Evolutionary conservation across 2,797 vertebrate species (phyloP), one percentile per base, ranked within the genome.

Genomic region (Alauda arvensis): DNA sequence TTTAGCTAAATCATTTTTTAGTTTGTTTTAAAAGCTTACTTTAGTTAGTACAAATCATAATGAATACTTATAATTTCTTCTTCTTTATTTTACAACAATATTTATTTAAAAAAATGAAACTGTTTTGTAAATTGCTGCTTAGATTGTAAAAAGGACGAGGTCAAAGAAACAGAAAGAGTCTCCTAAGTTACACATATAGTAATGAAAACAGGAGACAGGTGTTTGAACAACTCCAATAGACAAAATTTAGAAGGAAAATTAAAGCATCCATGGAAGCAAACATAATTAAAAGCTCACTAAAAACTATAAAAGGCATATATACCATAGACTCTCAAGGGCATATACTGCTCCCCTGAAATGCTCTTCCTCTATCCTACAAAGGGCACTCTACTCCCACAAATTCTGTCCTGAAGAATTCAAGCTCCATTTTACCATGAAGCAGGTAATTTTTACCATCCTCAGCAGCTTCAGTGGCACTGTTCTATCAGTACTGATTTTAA

Each of bases 141-240:
- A 60, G 39, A 77, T 53, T 57, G 68, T 70, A 17, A 62, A 85
- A 51, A 75, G 57, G 81, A 65, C 9, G 56, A 40, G 14, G 23
- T 37, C 49, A 76, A 89, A 78, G 33, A 72, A 80, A 69, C 17
- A 63, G 16, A 57, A 83, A 43, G 46, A 68, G n/a, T 63, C 78
- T 75, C 87, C 13, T 19, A 71, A 80, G 39, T 76, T 72, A 80
- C 5, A 63, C 12, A 34, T 23, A 59, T 5, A 77, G 66, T 61
- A 40, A 78, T 39, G 57, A 59, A 57, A 91, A 88, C 9, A 78
- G 82, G 42, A 91, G 52, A 77, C 48, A 93, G 45, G 90, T 77
- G 69, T 72, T 77, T 56, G 56, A 82, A 59, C 7, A 77, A 79
- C 33, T 34, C 45, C 25, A 77, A 40, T 0, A 67, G 20, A 69